These are phyloP conservation scores for Philypnodon macrostomus DNA, from an alignment of 2,797 vertebrate genomes.

Conservation along the genomic window DNA sequence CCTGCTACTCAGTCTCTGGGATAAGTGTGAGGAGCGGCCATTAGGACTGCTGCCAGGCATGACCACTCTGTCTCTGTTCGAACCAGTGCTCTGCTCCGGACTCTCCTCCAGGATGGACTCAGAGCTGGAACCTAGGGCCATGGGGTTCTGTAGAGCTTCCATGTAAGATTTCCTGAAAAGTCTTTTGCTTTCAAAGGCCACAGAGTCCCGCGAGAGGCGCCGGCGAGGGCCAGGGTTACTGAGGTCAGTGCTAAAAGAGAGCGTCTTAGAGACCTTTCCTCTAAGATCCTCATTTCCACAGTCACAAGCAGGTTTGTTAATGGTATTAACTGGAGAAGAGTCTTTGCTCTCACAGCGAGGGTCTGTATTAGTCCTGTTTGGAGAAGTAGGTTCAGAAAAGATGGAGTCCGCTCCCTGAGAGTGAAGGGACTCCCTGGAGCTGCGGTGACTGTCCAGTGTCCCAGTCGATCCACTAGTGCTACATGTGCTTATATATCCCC, in stretches of 20 bases:
- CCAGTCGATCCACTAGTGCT: conserved; percentile 74
- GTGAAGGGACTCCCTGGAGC: conserved; percentile 77
- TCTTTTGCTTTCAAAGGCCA: conserved; percentile 74
- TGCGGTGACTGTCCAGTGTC: conserved; percentile 77
- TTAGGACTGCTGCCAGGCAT: conserved; percentile 61
- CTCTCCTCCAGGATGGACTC: conserved; percentile 81
- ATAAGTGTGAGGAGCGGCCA: conserved; percentile 43
- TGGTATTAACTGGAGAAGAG: conserved; percentile 34
- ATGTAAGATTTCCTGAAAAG: conserved; percentile 87
- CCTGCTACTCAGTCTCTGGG: conserved; percentile 56
- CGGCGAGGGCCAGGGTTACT: conserved; percentile 69
- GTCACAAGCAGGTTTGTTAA: conserved; percentile 27
- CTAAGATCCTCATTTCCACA: conserved; percentile 30
- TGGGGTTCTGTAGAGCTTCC: conserved; percentile 86
- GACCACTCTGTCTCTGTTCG: conserved; percentile 40
- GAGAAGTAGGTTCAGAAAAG: conserved; percentile 66
- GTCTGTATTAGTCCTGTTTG: conserved; percentile 33
- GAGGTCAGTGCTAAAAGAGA: conserved; percentile 73
- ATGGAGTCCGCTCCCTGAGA: conserved; percentile 76
- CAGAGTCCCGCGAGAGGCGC: conserved; percentile 72
- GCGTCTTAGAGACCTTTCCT: conserved; percentile 56
- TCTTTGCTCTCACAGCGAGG: conserved; percentile 30
- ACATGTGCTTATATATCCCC: conserved; percentile 69
- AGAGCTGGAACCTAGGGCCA: conserved; percentile 85
- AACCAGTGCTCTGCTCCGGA: conserved; percentile 50